Percentiles rank a stretch among this genome's conserved stretches.
Conservation (phyloP, 2,797 vertebrate species). For the Euthynnus affinis region DNA sequence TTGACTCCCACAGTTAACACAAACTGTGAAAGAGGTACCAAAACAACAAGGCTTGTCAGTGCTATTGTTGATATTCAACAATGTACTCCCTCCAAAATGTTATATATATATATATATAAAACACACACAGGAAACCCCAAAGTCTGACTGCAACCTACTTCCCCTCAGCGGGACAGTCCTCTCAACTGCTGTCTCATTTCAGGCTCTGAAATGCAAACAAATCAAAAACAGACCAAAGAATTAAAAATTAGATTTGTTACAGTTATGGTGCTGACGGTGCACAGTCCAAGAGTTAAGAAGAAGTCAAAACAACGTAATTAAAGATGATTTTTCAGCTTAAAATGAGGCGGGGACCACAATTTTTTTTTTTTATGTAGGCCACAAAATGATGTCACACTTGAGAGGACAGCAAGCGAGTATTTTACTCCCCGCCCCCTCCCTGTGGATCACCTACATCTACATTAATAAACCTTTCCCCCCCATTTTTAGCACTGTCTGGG, state of each 20-base stretch:
- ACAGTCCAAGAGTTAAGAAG: background rate
- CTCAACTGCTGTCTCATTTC: constrained; percentile 65
- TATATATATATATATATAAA: background rate
- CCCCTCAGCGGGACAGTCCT: constrained; percentile 53
- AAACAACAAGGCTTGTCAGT: constrained; percentile 84
- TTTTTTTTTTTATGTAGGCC: background rate
- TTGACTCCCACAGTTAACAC: constrained; percentile 92
- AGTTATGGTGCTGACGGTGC: background rate
- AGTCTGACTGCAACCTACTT: constrained; percentile 31
- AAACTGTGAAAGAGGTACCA: constrained; percentile 95
- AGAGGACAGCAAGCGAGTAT: constrained; percentile 57
- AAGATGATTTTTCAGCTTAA: background rate
- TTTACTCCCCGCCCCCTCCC: constrained; percentile 20
- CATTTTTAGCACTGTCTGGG: constrained; percentile 91
- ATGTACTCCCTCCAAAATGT: constrained; percentile 87
- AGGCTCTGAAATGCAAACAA: constrained; percentile 1
- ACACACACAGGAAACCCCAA: constrained; percentile 40
- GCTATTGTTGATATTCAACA: constrained; percentile 93
- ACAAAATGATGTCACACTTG: constrained; percentile 59
- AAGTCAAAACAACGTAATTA: background rate
- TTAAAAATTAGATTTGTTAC: background rate
- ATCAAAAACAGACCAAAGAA: background rate
- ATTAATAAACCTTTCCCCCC: constrained; percentile 76
- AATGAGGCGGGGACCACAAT: constrained; percentile 1
- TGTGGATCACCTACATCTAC: constrained; percentile 60